phyloP scores from a whole-genome alignment of 2,888 invertebrate species.

The Tiliacea citrago region DNA sequence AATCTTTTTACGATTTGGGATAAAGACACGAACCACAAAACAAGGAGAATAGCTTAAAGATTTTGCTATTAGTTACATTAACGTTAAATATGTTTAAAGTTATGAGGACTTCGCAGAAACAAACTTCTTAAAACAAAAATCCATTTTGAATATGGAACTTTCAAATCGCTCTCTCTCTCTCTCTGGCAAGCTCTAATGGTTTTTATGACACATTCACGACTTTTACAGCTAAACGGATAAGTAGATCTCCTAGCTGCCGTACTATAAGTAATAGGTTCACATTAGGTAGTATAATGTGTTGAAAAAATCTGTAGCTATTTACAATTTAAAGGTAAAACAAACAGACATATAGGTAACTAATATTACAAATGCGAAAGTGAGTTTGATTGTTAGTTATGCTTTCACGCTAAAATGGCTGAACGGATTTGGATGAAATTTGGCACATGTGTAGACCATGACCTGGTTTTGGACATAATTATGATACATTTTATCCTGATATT shows the following conservation, averaged over 20 bases:
- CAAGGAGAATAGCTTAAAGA: neutral
- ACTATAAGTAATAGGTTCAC: neutral
- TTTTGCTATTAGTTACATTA: too few relatives aligned
- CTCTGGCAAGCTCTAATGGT: neutral
- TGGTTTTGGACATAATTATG: too few relatives aligned
- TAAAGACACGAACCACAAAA: neutral
- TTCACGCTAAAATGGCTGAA: too few relatives aligned
- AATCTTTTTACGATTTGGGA: slow-evolving; percentile 3
- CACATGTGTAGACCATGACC: too few relatives aligned
- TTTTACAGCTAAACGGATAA: slow-evolving; percentile 55
- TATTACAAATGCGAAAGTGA: too few relatives aligned
- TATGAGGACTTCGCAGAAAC: neutral
- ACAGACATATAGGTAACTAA: neutral
- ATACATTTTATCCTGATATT: too few relatives aligned
- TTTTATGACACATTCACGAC: slow-evolving; percentile 48
- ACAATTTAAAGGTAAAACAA: neutral
- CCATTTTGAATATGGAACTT: neutral
- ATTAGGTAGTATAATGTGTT: too few relatives aligned
- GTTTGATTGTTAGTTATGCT: too few relatives aligned
- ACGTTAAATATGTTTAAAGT: neutral
- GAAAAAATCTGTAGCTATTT: neutral
- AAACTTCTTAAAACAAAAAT: neutral
- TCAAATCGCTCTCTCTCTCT: too few relatives aligned
- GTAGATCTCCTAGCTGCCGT: slow-evolving; percentile 16
- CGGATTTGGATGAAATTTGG: too few relatives aligned